Conservation (phyloP, 2,113 vertebrate species). For the Machaerirhynchus nigripectus region DNA sequence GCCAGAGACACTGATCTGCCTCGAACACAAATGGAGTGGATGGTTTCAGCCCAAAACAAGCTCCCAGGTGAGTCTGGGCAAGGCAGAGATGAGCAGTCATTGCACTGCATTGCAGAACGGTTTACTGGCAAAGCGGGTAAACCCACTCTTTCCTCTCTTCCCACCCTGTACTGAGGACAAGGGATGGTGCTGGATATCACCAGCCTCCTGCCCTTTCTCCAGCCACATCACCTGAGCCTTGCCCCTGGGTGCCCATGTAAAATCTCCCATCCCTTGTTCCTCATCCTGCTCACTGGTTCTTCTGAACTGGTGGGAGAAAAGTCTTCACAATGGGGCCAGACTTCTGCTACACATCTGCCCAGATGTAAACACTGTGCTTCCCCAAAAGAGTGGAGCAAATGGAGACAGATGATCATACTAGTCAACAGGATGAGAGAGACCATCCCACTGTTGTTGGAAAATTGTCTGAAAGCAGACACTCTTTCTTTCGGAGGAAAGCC, state of each 20-base stretch:
- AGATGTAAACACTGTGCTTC: neutral
- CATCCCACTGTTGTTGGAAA: neutral
- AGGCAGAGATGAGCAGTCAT: neutral
- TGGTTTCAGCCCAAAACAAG: neutral
- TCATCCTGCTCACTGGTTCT: neutral
- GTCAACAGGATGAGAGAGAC: neutral
- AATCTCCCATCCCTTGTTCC: neutral
- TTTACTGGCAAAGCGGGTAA: neutral
- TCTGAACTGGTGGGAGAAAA: neutral
- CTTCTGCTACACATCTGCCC: neutral
- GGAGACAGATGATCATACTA: neutral
- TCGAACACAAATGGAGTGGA: neutral
- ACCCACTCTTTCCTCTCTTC: neutral
- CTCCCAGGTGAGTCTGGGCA: accelerated
- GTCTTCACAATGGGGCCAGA: neutral
- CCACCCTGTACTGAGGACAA: neutral
- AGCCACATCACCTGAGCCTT: neutral
- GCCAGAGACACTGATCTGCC: neutral
- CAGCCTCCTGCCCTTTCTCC: neutral
- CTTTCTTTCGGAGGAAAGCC: neutral
- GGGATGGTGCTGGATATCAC: neutral
- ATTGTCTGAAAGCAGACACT: neutral
- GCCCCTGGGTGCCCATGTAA: accelerated
- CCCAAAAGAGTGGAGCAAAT: neutral
- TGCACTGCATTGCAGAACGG: neutral